A percentile compares a stretch with the other conserved stretches of the same genome.
These are phyloP conservation scores for Linyphia triangularis DNA, from an alignment of 2,888 invertebrate species.

Conservation along the genomic window DNA sequence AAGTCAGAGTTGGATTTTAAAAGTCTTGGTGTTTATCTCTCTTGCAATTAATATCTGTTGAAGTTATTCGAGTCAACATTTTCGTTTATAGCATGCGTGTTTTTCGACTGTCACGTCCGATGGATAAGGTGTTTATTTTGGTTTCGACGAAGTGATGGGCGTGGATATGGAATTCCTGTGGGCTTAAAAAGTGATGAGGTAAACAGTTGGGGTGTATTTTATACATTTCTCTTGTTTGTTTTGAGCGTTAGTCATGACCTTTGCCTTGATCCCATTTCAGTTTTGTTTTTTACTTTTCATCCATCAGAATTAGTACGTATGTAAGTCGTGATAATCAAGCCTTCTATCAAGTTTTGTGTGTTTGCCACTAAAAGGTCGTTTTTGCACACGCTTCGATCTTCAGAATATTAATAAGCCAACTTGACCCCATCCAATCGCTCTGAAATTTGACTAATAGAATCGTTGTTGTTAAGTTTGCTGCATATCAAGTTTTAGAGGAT, in stretches of 20 bases:
- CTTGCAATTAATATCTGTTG: background rate
- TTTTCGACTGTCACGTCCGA: background rate
- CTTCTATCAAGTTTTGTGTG: too few relatives aligned
- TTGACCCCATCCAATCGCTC: too few relatives aligned
- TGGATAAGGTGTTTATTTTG: background rate
- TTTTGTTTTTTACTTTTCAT: too few relatives aligned
- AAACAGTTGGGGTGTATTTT: background rate
- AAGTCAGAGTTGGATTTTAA: background rate
- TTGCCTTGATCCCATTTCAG: too few relatives aligned
- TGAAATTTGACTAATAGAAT: too few relatives aligned
- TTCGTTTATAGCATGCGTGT: background rate
- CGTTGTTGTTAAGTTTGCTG: too few relatives aligned
- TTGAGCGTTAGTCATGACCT: background rate
- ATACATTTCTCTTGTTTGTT: background rate
- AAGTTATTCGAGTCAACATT: background rate
- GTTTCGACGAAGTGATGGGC: background rate
- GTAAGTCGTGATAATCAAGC: too few relatives aligned
- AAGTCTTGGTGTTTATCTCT: background rate
- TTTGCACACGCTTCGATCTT: too few relatives aligned
- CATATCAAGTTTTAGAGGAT: too few relatives aligned
- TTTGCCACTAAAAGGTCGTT: too few relatives aligned
- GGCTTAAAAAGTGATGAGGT: background rate
- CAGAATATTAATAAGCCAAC: too few relatives aligned
- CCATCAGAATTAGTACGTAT: too few relatives aligned
- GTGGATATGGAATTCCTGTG: background rate